A percentile compares a stretch with the other conserved stretches of the same genome.
Evolutionary conservation across 2,113 vertebrate species (phyloP).

Genomic region (Apistogramma diplotaenia): DNA sequence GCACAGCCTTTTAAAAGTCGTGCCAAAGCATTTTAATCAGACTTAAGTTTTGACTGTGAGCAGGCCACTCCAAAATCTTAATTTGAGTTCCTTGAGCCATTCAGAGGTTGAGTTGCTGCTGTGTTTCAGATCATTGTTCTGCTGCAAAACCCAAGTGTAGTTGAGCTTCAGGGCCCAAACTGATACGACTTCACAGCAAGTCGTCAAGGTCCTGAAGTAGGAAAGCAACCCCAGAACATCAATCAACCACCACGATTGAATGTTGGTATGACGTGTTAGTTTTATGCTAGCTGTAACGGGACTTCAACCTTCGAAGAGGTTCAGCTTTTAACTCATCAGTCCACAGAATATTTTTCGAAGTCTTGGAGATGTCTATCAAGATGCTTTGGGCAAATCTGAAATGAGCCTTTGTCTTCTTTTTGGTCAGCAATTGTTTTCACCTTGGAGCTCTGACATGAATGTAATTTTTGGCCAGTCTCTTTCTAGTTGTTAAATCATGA

Average conservation of each 20-base stretch:
- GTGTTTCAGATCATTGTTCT: background rate
- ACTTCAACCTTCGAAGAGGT: no score
- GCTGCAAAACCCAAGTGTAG: background rate
- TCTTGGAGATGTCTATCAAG: no score
- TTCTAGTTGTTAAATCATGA: no score
- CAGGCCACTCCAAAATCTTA: background rate
- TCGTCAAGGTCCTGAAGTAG: background rate
- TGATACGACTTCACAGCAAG: background rate
- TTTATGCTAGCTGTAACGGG: no score
- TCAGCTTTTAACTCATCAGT: no score
- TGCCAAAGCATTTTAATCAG: background rate
- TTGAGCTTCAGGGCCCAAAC: background rate
- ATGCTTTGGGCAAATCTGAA: no score
- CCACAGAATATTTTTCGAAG: no score
- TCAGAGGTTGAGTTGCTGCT: background rate
- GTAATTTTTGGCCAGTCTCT: no score
- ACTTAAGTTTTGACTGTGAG: background rate
- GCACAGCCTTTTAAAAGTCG: background rate
- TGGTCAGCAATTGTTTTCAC: no score
- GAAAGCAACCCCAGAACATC: background rate
- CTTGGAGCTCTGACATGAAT: no score
- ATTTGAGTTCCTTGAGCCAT: background rate
- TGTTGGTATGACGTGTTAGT: background rate
- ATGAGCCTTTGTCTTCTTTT: no score
- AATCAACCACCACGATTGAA: background rate